Percentiles rank a stretch among this genome's conserved stretches.
These are phyloP conservation scores for Cervus canadensis DNA, from an alignment of 2,113 vertebrate genomes.

Conservation along the genomic window DNA sequence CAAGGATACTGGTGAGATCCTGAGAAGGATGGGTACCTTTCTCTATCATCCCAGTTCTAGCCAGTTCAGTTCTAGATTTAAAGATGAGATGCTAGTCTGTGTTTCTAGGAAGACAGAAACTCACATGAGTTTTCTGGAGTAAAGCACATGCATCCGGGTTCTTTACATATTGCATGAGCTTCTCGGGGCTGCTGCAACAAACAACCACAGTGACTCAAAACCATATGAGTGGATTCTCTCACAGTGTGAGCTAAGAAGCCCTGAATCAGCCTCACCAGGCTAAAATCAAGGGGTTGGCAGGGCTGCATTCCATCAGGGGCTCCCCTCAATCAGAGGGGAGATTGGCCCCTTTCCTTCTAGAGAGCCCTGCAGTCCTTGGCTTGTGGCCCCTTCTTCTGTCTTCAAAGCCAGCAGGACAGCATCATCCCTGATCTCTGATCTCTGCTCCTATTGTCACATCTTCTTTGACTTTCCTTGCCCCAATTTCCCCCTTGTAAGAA, in stretches of 20 bases:
- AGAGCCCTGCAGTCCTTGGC: neutral
- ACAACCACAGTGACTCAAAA: neutral
- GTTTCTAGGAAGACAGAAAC: neutral
- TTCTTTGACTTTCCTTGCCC: neutral
- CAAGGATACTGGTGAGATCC: too few species aligned
- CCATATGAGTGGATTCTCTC: neutral
- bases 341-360: neutral
- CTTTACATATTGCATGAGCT: accelerated
- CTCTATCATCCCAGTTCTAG: too few species aligned
- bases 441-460: neutral
- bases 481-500: neutral
- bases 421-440: neutral
- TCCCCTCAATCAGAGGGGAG: neutral
- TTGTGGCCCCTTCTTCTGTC: too few species aligned
- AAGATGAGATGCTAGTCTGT: neutral
- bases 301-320: neutral
- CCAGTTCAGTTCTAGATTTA: neutral
- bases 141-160: neutral
- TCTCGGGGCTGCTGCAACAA: neutral
- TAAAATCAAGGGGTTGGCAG: too few species aligned
- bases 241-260: neutral
- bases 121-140: neutral
- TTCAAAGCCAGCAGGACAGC: neutral
- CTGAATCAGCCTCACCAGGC: neutral
- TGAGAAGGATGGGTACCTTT: too few species aligned